Percentiles rank a stretch among this genome's conserved stretches.
Conservation (phyloP, 2,888 invertebrate species). For the Blera fallax region DNA sequence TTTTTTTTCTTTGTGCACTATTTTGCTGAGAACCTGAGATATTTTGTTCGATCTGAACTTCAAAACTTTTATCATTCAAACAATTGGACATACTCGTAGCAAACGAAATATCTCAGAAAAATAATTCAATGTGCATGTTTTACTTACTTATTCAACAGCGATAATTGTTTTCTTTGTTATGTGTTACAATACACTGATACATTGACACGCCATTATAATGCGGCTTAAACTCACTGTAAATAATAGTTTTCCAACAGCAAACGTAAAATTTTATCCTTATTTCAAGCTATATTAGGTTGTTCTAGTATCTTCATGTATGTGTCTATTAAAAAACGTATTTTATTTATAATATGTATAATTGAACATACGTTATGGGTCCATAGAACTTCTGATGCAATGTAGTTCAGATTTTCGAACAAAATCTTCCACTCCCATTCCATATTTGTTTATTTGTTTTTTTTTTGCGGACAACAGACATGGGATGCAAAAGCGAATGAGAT, state of each 20-base stretch:
- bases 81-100: background rate
- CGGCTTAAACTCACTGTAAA: constrained; percentile 3
- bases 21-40: constrained; percentile 36
- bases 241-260: background rate
- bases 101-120: constrained; percentile 52
- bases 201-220: background rate
- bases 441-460: too few species aligned
- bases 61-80: background rate
- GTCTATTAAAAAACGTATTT: too few species aligned
- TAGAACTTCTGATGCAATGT: too few species aligned
- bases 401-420: too few species aligned
- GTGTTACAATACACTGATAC: constrained; percentile 12
- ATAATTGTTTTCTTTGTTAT: constrained; percentile 23
- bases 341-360: too few species aligned
- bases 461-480: too few species aligned
- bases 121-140: constrained; percentile 52
- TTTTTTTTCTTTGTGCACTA: constrained; percentile 36
- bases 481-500: too few species aligned
- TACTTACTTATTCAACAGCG: constrained; percentile 1
- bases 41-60: constrained; percentile 37
- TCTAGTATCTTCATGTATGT: too few species aligned
- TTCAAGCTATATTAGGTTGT: background rate
- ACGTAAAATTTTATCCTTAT: background rate
- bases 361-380: too few species aligned
- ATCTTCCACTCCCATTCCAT: too few species aligned